Evolutionary conservation across 1,140 invertebrate species (phyloP).

Genomic region (Lysiphlebus fabarum): DNA sequence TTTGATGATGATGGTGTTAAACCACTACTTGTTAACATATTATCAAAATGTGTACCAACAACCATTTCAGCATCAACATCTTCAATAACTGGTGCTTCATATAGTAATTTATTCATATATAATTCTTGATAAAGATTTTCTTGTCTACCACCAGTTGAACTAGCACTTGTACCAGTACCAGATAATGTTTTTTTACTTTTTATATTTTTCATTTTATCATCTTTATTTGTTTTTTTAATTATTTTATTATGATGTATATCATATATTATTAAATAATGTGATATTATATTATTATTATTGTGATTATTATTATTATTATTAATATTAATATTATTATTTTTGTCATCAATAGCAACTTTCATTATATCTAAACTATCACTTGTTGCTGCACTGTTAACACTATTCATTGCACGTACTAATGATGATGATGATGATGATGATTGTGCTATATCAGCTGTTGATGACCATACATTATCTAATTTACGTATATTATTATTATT

Average conservation of each 20-base stretch:
- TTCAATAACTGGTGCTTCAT: slow-evolving; percentile 51
- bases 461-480: slow-evolving; percentile 53
- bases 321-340: slow-evolving; percentile 38
- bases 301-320: slow-evolving; percentile 40
- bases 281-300: too few species aligned
- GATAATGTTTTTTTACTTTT: slow-evolving; percentile 30
- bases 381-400: slow-evolving; percentile 61
- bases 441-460: slow-evolving; percentile 45
- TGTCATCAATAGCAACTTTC: slow-evolving; percentile 52
- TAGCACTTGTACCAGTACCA: slow-evolving; percentile 53
- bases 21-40: slow-evolving; percentile 37
- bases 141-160: slow-evolving; percentile 48
- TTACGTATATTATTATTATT: slow-evolving; percentile 41
- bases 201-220: slow-evolving; percentile 48
- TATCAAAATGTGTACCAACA: slow-evolving; percentile 41
- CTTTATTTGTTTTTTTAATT: slow-evolving; percentile 31
- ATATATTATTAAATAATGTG: too few species aligned
- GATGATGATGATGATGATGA: slow-evolving; percentile 51
- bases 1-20: slow-evolving; percentile 48
- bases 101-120: slow-evolving; percentile 50
- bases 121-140: slow-evolving; percentile 51
- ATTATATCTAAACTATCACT: slow-evolving; percentile 53
- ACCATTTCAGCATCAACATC: slow-evolving; percentile 49
- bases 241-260: too few species aligned
- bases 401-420: slow-evolving; percentile 62